These are phyloP conservation scores for Brachionus manjavacas DNA, from an alignment of 1,140 invertebrate species.

Conservation along the genomic window DNA sequence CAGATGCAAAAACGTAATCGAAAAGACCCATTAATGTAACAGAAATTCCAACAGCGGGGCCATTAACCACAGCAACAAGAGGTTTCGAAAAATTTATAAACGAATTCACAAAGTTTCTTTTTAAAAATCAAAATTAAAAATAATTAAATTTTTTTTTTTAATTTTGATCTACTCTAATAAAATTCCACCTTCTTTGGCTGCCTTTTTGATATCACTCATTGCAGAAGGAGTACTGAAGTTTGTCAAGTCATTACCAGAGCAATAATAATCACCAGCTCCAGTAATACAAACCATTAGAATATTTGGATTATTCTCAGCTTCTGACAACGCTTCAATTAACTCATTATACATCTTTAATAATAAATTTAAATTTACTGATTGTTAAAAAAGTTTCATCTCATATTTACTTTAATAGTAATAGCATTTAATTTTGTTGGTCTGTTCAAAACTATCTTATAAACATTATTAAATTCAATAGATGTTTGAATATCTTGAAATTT, in stretches of 20 bases:
- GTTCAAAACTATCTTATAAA: slow-evolving; percentile 39
- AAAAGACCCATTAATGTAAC: slow-evolving; percentile 75
- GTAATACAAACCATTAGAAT: slow-evolving; percentile 59
- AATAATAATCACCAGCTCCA: slow-evolving; percentile 71
- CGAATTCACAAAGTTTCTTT: slow-evolving; percentile 68
- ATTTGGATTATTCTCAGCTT: slow-evolving; percentile 29
- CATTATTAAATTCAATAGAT: slow-evolving; percentile 16
- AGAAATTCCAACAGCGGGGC: slow-evolving; percentile 81
- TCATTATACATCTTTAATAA: slow-evolving; percentile 26
- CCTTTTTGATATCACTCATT: slow-evolving; percentile 33
- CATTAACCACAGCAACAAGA: slow-evolving; percentile 80
- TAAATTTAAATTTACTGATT: background rate
- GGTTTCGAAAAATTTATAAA: slow-evolving; percentile 84
- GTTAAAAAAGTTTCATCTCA: background rate
- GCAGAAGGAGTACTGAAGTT: slow-evolving; percentile 55
- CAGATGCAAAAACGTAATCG: slow-evolving; percentile 78
- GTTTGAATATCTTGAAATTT: slow-evolving; percentile 40
- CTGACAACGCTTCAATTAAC: slow-evolving; percentile 11
- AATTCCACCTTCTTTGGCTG: slow-evolving; percentile 8
- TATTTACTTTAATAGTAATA: slow-evolving; percentile 57
- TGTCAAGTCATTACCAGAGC: slow-evolving; percentile 79
- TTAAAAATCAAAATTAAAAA: slow-evolving; percentile 45
- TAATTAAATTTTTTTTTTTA: slow-evolving; percentile 44
- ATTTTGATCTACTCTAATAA: slow-evolving; percentile 46
- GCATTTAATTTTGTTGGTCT: slow-evolving; percentile 34